Conservation (phyloP, 1,140 invertebrate genomes). For the Condylostylus longicornis region DNA sequence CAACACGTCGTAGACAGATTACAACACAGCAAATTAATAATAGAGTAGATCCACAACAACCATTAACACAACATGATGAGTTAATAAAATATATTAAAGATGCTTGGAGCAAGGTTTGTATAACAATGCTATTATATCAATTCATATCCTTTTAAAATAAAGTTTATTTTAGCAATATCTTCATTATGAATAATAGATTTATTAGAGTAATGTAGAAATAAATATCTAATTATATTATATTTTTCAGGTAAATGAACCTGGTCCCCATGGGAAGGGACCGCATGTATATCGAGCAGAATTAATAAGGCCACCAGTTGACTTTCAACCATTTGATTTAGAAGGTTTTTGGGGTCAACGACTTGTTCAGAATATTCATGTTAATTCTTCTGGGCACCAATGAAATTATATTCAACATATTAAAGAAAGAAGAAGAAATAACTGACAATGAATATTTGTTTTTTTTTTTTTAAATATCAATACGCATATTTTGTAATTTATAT, state of each 20-base stretch:
- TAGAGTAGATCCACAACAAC: too few relatives aligned
- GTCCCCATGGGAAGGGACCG: conserved; percentile 11
- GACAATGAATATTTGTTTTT: too few relatives aligned
- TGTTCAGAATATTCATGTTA: conserved; percentile 27
- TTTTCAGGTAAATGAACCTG: conserved; percentile 23
- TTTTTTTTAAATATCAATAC: too few relatives aligned
- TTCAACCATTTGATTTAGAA: conserved; percentile 29
- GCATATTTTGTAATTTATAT: too few relatives aligned
- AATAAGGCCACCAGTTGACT: conserved; percentile 29
- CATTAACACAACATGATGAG: conserved; percentile 28
- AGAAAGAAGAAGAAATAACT: too few relatives aligned
- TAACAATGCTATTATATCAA: too few relatives aligned
- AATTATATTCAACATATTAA: too few relatives aligned
- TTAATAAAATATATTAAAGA: conserved; percentile 27
- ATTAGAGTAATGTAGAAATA: not conserved
- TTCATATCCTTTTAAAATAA: not conserved
- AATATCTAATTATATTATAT: not conserved
- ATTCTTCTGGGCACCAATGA: conserved; percentile 22
- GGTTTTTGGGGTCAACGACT: conserved; percentile 29
- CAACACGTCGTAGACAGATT: too few relatives aligned
- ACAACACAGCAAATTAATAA: too few relatives aligned
- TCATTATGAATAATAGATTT: not conserved
- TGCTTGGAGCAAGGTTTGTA: conserved; percentile 27
- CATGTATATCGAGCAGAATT: conserved; percentile 24
- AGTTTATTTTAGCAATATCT: not conserved